Percentiles rank a stretch among this genome's conserved stretches.
Evolutionary conservation across 2,113 vertebrate species (phyloP).

Genomic region (Alethe castanea): DNA sequence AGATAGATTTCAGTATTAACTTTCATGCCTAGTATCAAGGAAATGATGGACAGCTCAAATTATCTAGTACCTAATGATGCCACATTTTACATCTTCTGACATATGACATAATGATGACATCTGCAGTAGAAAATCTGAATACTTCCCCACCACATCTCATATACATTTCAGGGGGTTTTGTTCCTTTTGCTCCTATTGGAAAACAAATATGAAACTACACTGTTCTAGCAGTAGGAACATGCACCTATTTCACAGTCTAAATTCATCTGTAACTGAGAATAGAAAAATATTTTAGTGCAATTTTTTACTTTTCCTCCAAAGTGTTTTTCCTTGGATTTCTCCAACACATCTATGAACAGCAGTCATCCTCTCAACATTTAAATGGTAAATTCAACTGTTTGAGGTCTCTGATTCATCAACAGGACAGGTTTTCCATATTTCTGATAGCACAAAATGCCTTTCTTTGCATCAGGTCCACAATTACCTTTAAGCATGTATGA

Average conservation of each 20-base stretch:
- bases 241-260: not conserved
- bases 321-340: not conserved
- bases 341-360: not conserved
- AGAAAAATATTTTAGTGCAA: not conserved
- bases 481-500: not conserved
- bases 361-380: not conserved
- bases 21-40: not conserved
- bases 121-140: not conserved
- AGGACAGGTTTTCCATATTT: not conserved
- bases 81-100: not conserved
- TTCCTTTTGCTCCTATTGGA: not conserved
- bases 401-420: not conserved
- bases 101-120: not conserved
- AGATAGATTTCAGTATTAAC: not conserved
- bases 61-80: not conserved
- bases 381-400: not conserved
- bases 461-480: not conserved
- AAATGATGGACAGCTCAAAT: not conserved
- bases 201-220: not conserved
- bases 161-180: not conserved
- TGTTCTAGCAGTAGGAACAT: not conserved
- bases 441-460: not conserved
- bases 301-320: not conserved
- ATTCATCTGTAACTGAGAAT: not conserved
- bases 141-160: fast-evolving